These are phyloP conservation scores for Mobula birostris DNA, from an alignment of 2,113 vertebrate species.

Conservation along the genomic window DNA sequence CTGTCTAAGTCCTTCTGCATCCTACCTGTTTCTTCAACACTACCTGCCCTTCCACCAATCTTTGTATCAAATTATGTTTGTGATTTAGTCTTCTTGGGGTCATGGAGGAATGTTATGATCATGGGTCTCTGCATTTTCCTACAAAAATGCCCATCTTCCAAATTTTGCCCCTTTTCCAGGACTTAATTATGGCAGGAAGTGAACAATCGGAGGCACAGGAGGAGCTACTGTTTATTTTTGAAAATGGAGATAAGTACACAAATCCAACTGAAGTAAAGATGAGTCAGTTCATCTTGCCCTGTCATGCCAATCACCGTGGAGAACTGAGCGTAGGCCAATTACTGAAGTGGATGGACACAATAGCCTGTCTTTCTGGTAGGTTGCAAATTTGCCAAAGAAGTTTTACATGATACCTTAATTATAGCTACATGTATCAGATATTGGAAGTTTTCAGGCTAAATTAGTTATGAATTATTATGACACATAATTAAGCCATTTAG, in stretches of 20 bases:
- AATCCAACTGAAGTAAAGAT: conserved; percentile 91
- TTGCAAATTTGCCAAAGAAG: not conserved
- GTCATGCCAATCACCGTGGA: conserved; percentile 79
- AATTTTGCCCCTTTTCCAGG: not conserved
- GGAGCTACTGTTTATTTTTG: conserved; percentile 48
- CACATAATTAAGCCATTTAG: not conserved
- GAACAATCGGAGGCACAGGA: conserved; percentile 37
- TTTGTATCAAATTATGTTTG: not conserved
- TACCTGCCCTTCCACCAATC: no score
- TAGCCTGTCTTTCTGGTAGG: conserved; percentile 85
- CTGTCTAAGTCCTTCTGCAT: no score
- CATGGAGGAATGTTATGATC: not conserved
- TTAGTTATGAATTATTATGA: not conserved
- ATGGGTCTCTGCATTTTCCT: not conserved
- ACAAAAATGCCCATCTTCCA: not conserved
- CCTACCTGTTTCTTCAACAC: no score
- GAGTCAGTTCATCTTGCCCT: conserved; percentile 92
- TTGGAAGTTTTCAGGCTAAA: not conserved
- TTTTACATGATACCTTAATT: not conserved
- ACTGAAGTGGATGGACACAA: conserved; percentile 96
- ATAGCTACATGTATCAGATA: not conserved
- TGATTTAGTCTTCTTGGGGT: not conserved
- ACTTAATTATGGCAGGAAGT: conserved; percentile 45
- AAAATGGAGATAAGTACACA: conserved; percentile 51
- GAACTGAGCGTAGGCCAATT: conserved; percentile 86